Conservation (phyloP, 35 echinoderm and acorn worm genomes). For the Heliocidaris erythrogramma region DNA sequence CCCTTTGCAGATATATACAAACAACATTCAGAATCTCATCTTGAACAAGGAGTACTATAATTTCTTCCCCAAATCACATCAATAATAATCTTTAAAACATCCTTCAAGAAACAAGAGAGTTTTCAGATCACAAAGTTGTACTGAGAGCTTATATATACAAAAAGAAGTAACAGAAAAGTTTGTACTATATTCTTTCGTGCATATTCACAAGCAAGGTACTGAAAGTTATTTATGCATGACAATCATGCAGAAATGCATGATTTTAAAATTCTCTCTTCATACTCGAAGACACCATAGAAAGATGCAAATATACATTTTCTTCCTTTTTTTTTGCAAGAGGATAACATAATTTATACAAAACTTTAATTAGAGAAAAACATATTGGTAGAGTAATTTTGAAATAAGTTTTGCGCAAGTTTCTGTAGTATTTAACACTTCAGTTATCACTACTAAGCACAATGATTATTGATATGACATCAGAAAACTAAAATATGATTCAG, state of each 20-base stretch:
- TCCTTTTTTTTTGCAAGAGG: neutral
- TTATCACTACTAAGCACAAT: too few species aligned
- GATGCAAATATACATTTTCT: neutral
- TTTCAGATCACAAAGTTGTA: conserved; percentile 13
- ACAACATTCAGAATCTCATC: neutral
- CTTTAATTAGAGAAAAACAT: neutral
- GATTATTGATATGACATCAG: too few species aligned
- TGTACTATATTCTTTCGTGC: neutral
- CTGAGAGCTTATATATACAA: conserved; percentile 17
- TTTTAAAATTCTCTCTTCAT: neutral
- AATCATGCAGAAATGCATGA: neutral
- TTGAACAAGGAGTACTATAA: neutral
- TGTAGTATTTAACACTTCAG: too few species aligned
- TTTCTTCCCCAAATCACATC: neutral
- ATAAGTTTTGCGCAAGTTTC: neutral
- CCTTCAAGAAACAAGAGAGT: neutral
- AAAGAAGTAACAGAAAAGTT: neutral
- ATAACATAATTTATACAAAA: neutral
- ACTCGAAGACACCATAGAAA: neutral
- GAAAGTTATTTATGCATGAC: neutral
- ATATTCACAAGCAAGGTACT: conserved; percentile 16
- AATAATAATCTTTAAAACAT: neutral
- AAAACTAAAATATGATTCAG: neutral
- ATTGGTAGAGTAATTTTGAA: neutral
- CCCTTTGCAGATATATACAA: neutral